phyloP scores from a whole-genome alignment of 2,113 vertebrate genomes.

The Promerops cafer region DNA sequence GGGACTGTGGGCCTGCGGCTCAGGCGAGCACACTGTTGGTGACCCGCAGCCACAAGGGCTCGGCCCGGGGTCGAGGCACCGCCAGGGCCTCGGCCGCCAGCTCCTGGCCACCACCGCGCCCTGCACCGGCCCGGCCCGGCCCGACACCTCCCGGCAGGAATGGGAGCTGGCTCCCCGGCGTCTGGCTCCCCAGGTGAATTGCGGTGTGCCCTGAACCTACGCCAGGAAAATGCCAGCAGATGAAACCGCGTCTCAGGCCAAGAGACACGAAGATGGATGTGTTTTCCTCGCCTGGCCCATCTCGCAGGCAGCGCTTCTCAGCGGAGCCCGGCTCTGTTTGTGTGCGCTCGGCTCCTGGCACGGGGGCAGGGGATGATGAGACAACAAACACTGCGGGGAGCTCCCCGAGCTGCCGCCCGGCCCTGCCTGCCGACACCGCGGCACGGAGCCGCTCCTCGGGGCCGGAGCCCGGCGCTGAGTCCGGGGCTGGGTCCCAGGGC shows the following conservation, averaged over 20 bases:
- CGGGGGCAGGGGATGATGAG: background rate
- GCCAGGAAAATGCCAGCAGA: conserved; percentile 51
- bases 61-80: background rate
- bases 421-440: background rate
- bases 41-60: background rate
- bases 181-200: conserved; percentile 37
- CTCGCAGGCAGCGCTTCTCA: background rate
- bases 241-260: conserved; percentile 3
- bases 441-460: background rate
- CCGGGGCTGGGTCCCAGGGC: no score
- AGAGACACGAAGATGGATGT: conserved; percentile 19
- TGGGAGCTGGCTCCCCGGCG: conserved; percentile 27
- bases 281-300: conserved; percentile 24
- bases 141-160: background rate
- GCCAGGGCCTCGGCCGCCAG: background rate
- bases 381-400: background rate
- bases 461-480: accelerated
- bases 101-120: background rate
- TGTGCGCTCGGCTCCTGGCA: conserved; percentile 26
- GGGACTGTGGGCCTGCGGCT: no score
- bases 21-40: accelerated
- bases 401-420: background rate
- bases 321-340: background rate
- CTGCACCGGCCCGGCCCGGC: background rate
- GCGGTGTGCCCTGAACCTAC: conserved; percentile 8